phyloP scores from a whole-genome alignment of 2,888 invertebrate species.

The Cerastis leucographa region DNA sequence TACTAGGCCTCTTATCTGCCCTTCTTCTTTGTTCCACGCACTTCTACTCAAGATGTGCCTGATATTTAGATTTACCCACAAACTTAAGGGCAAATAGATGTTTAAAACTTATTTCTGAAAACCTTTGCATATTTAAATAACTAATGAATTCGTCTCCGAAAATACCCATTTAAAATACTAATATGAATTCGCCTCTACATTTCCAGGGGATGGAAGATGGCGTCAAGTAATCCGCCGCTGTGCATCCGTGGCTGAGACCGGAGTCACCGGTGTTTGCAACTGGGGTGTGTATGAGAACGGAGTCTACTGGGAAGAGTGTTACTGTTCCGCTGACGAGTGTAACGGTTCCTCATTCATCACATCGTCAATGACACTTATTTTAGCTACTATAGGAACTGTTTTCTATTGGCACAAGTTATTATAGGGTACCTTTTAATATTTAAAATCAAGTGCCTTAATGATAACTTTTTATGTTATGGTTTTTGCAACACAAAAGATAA shows the following conservation, averaged over 20 bases:
- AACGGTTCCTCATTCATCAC: constrained; percentile 88
- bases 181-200: neutral
- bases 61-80: neutral
- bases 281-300: constrained; percentile 99
- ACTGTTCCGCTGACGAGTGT: constrained; percentile 97
- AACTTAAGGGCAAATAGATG: too few relatives aligned
- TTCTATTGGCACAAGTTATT: constrained; percentile 53
- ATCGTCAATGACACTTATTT: constrained; percentile 72
- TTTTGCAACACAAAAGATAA: constrained; percentile 20
- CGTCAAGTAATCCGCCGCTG: constrained; percentile 97
- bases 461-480: constrained; percentile 34
- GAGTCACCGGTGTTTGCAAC: constrained; percentile 98
- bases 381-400: constrained; percentile 60
- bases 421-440: constrained; percentile 34
- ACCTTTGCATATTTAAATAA: fast-evolving
- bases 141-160: too few relatives aligned
- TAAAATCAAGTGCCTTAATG: constrained; percentile 58
- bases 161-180: neutral
- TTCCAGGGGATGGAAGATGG: constrained; percentile 98
- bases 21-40: neutral
- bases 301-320: constrained; percentile 99
- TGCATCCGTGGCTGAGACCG: constrained; percentile 97
- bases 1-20: neutral
- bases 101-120: neutral
- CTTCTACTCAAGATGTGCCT: neutral